Evolutionary conservation across 2,888 invertebrate genomes (phyloP).

Genomic region (Aporophyla nigra): DNA sequence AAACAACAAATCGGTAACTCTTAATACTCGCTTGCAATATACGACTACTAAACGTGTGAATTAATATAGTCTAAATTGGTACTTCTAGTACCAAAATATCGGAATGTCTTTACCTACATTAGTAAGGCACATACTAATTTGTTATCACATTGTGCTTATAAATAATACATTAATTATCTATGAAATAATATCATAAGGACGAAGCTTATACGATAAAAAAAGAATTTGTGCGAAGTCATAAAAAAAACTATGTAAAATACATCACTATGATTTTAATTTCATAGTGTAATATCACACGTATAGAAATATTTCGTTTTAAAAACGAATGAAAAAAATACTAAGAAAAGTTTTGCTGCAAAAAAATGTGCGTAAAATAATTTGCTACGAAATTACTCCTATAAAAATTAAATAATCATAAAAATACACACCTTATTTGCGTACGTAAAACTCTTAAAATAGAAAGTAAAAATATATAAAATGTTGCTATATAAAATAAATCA

Average conservation of each 20-base stretch:
- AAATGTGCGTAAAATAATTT: background rate
- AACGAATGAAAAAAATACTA: background rate
- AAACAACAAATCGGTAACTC: constrained; percentile 27
- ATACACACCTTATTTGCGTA: background rate
- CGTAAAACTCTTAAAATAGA: background rate
- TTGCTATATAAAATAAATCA: constrained; percentile 27
- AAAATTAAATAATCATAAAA: constrained; percentile 9
- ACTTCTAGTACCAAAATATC: constrained; percentile 53
- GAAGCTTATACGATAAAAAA: constrained; percentile 8
- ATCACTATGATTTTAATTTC: background rate
- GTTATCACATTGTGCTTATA: constrained; percentile 79
- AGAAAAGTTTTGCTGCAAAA: background rate
- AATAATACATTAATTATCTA: constrained; percentile 45
- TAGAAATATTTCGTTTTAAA: constrained; percentile 1
- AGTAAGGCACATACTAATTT: constrained; percentile 75
- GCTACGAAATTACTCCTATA: background rate
- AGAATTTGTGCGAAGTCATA: background rate
- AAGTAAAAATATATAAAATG: constrained; percentile 16
- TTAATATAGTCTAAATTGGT: constrained; percentile 37
- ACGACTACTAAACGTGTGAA: constrained; percentile 13
- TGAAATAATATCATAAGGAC: constrained; percentile 36
- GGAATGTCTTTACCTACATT: constrained; percentile 62
- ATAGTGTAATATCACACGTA: background rate
- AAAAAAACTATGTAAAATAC: background rate
- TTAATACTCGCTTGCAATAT: constrained; percentile 14